Evolutionary conservation across 1,140 invertebrate species (phyloP), one percentile per base, ranked within the genome.

Genomic region (Lasioglossum baleicum): DNA sequence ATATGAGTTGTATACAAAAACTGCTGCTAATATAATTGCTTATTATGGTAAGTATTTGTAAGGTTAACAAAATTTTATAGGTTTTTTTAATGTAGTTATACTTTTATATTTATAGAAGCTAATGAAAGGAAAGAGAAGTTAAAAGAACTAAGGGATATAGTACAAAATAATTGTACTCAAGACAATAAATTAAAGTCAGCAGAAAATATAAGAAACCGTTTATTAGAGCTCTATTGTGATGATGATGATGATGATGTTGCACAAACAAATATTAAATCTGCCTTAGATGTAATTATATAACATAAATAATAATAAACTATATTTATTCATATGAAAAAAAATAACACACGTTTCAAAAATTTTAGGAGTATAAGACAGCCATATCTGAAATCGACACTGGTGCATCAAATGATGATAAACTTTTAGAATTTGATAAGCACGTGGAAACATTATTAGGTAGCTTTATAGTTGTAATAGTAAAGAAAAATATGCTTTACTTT

Each of bases 371-470:
- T 73, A 78, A n/a, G 2, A 11, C 22, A 5, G 26, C 42, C 10
- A n/a, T 86, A 61, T 65, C 63, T 2, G 69, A 71, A 53, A 80
- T 83, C 2, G 2, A 84, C 73, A 69, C 75, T 17, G 64, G 89
- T 75, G 48, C 72, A 35, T 81, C 44, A 0, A 58, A 83, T 10
- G 51, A 85, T 66, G 6, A 53, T 7, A 83, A 83, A 35, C 20
- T 90, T 7, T 40, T 77, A 60, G 67, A 86, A 17, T 90, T 82
- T 78, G 26, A 79, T 40, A 67, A 35, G 2, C 82, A 88, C 31
- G 61, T 91, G 17, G 53, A 85, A 70, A 64, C 53, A 17, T 2
- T 91, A 2, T 7, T 80, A 78, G 82, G 90, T 90, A 81, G 81
- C 56, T 17, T 31, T 40, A n/a, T 60, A 65, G 2, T 64, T 58